Base-by-base conservation (phyloP, 2,888 invertebrate species). In the Tiphia femorata region DNA sequence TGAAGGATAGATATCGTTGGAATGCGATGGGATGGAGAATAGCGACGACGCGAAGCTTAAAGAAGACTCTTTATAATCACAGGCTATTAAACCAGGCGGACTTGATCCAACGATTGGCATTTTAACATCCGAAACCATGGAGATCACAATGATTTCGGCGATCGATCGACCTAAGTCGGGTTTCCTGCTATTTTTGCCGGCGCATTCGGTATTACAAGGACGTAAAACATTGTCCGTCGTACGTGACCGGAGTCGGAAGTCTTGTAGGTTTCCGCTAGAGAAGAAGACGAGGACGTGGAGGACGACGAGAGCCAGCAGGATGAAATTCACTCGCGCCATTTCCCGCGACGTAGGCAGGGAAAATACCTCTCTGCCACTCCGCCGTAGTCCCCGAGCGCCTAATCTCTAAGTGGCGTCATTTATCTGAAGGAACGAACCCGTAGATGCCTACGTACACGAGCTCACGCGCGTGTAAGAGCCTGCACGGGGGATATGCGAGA, bases 351-450 rank as follows among this genome's bases (percentile, higher is more conserved):
- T 58, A 64, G 61, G 58, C 64, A 63, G 56, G 50, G 62, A 67
- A 67, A 72, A 69, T 73, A 62, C 49, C 60, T 70, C 57, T 58
- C 57, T 70, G 55, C 59, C 62, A 60, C 63, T 64, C 64, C 58
- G 58, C 47, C 61, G 49, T 43, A 60, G 68, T 72, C 70, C 66
- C 70, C 58, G 58, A 62, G 65, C 75, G 67, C 68, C 75, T 76
- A 76, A 76, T 76, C 76, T 76, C 72, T 72, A 73, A 76, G 75
- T 75, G 70, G 70, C 67, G 70, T 75, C 74, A 70, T 76, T 76
- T 73, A 75, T 76, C 72, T 67, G 56, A 52, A 65, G 72, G 64
- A 54, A 65, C 65, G 64, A 66, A 67, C 68, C 56, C 62, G 55
- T 43, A 52, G 63, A 65, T 69, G 62, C 62, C 49, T 54, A 46